Percentiles rank a stretch among this genome's conserved stretches.
Evolutionary conservation across 2,113 vertebrate genomes (phyloP).

Genomic region (Symphodus melops): DNA sequence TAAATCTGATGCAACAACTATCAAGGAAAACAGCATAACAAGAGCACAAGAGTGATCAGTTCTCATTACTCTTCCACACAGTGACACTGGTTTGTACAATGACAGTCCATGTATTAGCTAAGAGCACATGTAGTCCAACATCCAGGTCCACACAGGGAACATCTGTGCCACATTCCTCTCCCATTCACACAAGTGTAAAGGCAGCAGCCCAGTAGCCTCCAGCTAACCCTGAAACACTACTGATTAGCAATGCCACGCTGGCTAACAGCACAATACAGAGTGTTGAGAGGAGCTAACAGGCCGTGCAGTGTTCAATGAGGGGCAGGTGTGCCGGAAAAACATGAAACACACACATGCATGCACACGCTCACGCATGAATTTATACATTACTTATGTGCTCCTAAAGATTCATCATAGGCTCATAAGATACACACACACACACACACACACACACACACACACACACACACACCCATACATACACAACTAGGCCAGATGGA

Average conservation of each 20-base stretch:
- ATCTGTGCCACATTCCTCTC: conserved; percentile 68
- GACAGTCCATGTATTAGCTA: conserved; percentile 13
- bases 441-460: conserved; percentile 26
- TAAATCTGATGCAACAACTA: not conserved
- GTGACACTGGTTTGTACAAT: conserved; percentile 12
- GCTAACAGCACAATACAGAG: conserved; percentile 49
- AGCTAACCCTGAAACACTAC: conserved; percentile 56
- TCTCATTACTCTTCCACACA: not conserved
- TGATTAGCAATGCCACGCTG: conserved; percentile 69
- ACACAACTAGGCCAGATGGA: conserved; percentile 65
- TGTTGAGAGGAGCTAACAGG: conserved; percentile 64
- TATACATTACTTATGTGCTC: conserved; percentile 5
- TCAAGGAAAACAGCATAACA: not conserved
- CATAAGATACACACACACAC: conserved; percentile 5
- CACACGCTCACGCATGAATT: conserved; percentile 1
- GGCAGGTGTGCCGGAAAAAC: conserved; percentile 60
- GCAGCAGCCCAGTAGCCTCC: conserved; percentile 51
- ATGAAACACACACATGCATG: conserved; percentile 6
- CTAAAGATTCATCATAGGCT: conserved; percentile 42
- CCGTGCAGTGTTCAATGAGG: conserved; percentile 24
- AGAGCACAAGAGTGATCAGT: not conserved
- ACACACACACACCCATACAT: conserved; percentile 4
- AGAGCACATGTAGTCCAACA: not conserved
- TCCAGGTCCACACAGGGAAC: conserved; percentile 24
- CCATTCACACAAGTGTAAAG: conserved; percentile 55